These are phyloP conservation scores for Agrotis exclamationis DNA, from an alignment of 2,888 invertebrate genomes.

Conservation along the genomic window DNA sequence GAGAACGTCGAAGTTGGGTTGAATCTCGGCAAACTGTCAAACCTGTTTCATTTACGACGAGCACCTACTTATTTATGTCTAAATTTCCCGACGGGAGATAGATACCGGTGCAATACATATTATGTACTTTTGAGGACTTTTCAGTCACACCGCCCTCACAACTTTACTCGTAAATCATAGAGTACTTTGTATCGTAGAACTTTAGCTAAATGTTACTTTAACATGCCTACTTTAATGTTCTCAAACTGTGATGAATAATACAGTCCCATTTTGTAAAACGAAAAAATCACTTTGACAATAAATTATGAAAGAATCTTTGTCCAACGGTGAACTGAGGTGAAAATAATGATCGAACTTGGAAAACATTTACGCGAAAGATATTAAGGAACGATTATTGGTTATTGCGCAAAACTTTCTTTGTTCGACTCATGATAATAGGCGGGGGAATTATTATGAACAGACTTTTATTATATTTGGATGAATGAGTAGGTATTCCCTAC, in stretches of 20 bases:
- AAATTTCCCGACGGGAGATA: constrained; percentile 52
- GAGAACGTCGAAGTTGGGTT: constrained; percentile 64
- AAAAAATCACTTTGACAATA: constrained; percentile 55
- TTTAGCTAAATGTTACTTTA: constrained; percentile 56
- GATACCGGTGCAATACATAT: constrained; percentile 58
- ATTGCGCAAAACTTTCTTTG: constrained; percentile 76
- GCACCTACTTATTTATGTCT: constrained; percentile 61
- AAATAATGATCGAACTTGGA: constrained; percentile 76
- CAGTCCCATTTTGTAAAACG: constrained; percentile 49
- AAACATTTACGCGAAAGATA: constrained; percentile 76
- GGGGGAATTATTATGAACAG: constrained; percentile 66
- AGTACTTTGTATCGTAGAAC: constrained; percentile 54
- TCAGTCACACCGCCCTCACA: constrained; percentile 50
- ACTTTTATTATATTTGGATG: constrained; percentile 58
- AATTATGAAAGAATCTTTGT: constrained; percentile 57
- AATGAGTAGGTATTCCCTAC: constrained; percentile 49
- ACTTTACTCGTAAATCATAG: constrained; percentile 62
- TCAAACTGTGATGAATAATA: constrained; percentile 59
- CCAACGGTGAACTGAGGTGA: constrained; percentile 64
- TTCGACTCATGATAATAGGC: constrained; percentile 68
- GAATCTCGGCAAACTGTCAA: constrained; percentile 72
- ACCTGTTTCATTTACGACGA: constrained; percentile 71
- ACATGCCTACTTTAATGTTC: constrained; percentile 58
- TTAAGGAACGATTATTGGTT: constrained; percentile 78
- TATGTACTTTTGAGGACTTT: constrained; percentile 55